Evolutionary conservation across 2,888 invertebrate genomes (phyloP).

Genomic region (Lasioglossum pauxillum): DNA sequence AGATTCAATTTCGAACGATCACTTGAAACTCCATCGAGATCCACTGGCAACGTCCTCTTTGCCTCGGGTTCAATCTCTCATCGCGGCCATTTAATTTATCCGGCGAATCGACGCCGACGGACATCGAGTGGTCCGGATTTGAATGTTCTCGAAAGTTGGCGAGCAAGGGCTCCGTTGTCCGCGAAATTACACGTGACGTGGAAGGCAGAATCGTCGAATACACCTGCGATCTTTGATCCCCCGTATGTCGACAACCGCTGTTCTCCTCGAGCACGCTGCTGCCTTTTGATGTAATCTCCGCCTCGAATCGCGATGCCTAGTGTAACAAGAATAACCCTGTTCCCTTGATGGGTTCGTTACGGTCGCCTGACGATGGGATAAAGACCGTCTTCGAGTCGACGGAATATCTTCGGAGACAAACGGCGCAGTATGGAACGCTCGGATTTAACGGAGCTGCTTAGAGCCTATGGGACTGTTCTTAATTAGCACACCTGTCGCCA

Average conservation of each 20-base stretch:
- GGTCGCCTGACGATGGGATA: conserved; percentile 15
- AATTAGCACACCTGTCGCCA: background rate
- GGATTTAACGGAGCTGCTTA: background rate
- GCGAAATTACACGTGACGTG: background rate
- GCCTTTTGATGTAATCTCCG: conserved; percentile 26
- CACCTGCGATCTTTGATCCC: background rate
- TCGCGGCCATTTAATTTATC: background rate
- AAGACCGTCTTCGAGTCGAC: conserved; percentile 19
- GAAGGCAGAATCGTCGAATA: background rate
- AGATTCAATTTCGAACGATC: conserved; percentile 44
- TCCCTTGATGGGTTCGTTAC: conserved; percentile 25
- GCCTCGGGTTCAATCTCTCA: background rate
- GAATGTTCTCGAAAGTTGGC: background rate
- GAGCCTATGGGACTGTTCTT: background rate
- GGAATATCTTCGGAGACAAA: conserved; percentile 6
- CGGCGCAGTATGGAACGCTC: background rate
- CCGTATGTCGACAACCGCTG: background rate
- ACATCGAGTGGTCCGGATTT: background rate
- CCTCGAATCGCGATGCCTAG: conserved; percentile 10
- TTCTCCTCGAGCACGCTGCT: background rate
- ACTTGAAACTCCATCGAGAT: background rate
- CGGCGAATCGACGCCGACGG: background rate
- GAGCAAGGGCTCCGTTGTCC: background rate
- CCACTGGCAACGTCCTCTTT: conserved; percentile 7
- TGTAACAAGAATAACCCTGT: conserved; percentile 27